Evolutionary conservation across 2,113 vertebrate species (phyloP).

Genomic region (Melanocharis versteri): DNA sequence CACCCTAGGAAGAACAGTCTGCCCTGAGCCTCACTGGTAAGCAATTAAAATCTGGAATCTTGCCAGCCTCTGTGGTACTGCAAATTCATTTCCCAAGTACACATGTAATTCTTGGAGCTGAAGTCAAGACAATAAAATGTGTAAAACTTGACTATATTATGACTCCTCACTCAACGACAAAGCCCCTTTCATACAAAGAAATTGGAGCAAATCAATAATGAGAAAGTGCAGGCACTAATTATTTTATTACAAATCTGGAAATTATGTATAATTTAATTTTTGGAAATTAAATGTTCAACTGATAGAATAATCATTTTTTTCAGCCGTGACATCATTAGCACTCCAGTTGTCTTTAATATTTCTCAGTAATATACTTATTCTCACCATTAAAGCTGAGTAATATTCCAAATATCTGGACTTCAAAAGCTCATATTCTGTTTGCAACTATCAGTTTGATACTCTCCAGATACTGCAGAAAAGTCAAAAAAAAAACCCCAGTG

Average conservation of each 20-base stretch:
- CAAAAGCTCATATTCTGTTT: neutral
- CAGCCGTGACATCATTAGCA: neutral
- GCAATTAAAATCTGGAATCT: conserved; percentile 59
- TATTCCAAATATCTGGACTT: neutral
- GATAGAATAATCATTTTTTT: conserved; percentile 27
- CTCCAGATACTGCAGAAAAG: neutral
- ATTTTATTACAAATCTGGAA: conserved; percentile 61
- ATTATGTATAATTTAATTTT: conserved; percentile 53
- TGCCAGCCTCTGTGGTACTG: conserved; percentile 43
- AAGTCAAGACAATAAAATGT: conserved; percentile 39
- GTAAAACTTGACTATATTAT: conserved; percentile 47
- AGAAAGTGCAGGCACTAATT: conserved; percentile 28
- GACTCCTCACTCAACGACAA: conserved; percentile 5
- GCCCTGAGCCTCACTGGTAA: conserved; percentile 21
- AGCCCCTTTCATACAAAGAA: neutral
- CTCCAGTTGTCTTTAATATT: neutral
- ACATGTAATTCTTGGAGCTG: conserved; percentile 50
- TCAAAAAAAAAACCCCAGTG: neutral
- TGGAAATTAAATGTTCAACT: neutral
- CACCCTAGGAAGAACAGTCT: conserved; percentile 11
- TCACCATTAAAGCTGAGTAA: neutral
- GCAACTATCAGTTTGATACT: neutral
- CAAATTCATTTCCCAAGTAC: conserved; percentile 54
- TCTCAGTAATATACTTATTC: neutral
- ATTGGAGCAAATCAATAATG: neutral